phyloP scores from a whole-genome alignment of 2,113 vertebrate species.

The Entomyzon cyanotis region DNA sequence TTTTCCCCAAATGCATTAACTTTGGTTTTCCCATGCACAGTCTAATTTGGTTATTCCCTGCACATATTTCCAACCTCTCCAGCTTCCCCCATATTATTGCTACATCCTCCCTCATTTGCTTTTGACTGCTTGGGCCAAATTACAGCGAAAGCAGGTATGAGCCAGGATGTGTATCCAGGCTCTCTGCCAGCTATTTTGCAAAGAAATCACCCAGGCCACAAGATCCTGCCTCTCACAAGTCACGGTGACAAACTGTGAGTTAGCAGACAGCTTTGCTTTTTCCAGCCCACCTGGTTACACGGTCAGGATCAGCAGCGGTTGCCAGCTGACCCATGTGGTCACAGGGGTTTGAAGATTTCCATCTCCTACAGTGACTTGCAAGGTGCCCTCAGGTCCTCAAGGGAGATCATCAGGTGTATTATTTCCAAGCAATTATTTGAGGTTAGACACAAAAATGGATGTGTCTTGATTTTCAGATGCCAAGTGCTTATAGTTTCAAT shows the following conservation, averaged over 20 bases:
- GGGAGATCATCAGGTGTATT: neutral
- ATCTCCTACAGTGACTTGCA: neutral
- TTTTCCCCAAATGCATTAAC: neutral
- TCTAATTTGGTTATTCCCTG: slow-evolving; percentile 1
- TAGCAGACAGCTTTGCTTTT: neutral
- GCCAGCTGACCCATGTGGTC: rapidly evolving
- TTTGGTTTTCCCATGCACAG: neutral
- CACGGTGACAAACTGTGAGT: neutral
- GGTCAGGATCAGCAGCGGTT: neutral
- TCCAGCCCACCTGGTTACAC: neutral
- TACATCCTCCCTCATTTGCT: slow-evolving; percentile 18
- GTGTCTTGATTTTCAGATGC: neutral
- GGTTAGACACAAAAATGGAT: neutral
- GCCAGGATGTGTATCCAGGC: slow-evolving; percentile 9
- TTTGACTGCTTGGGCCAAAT: slow-evolving; percentile 4
- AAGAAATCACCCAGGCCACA: neutral
- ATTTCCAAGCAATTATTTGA: neutral
- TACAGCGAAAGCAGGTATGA: neutral
- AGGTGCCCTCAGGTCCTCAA: neutral
- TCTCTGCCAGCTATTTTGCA: neutral
- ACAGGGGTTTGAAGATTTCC: neutral
- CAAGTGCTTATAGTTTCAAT: neutral
- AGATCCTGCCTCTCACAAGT: neutral
- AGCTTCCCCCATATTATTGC: neutral
- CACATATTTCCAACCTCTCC: neutral